Percentiles rank a stretch among this genome's conserved stretches.
Evolutionary conservation across 2,888 invertebrate genomes (phyloP).

Genomic region (Anthoptus insignis): DNA sequence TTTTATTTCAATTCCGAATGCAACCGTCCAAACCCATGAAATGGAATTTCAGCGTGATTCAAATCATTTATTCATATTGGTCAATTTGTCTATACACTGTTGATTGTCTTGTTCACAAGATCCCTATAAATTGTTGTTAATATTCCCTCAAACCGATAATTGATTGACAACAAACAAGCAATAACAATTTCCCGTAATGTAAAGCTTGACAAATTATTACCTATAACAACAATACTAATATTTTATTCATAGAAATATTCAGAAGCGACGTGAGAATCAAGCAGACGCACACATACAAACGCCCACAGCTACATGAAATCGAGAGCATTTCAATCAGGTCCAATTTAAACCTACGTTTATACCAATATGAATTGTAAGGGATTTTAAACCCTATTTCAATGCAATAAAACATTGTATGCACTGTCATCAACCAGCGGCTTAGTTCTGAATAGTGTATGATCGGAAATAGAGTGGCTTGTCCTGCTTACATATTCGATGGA

Average conservation of each 20-base stretch:
- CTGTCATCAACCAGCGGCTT: background rate
- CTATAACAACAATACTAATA: background rate
- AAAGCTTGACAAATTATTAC: too few relatives aligned
- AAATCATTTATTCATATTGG: too few relatives aligned
- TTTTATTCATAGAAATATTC: conserved; percentile 8
- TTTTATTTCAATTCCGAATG: too few relatives aligned
- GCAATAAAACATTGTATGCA: background rate
- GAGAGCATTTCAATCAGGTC: conserved; percentile 71
- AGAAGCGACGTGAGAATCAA: background rate
- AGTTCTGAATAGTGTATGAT: conserved; percentile 40
- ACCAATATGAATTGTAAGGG: background rate
- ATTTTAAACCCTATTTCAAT: conserved; percentile 11
- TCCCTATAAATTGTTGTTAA: too few relatives aligned
- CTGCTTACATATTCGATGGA: conserved; percentile 39
- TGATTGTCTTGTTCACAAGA: too few relatives aligned
- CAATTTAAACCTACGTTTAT: conserved; percentile 59
- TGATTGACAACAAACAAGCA: too few relatives aligned
- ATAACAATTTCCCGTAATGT: too few relatives aligned
- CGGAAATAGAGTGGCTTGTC: conserved; percentile 39
- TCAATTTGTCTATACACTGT: too few relatives aligned
- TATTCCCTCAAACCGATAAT: too few relatives aligned
- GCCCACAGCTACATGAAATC: conserved; percentile 55
- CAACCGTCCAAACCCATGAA: too few relatives aligned
- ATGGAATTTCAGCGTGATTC: too few relatives aligned
- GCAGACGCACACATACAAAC: background rate